Evolutionary conservation across 2,888 invertebrate genomes (phyloP).

Genomic region (Thymelicus acteon): DNA sequence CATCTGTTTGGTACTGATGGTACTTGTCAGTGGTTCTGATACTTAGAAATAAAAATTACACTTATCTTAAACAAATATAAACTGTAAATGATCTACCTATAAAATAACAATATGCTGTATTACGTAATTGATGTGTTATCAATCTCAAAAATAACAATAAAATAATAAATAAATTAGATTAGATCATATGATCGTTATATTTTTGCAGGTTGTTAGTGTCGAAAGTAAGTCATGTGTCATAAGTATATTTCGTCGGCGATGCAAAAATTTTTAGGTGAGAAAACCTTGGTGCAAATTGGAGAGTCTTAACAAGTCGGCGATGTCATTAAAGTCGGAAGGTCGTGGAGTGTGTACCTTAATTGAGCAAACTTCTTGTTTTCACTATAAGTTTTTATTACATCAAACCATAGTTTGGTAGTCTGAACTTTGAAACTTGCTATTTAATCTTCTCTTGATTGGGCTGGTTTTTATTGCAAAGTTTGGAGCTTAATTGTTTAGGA

Average conservation of each 20-base stretch:
- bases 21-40: too few relatives aligned
- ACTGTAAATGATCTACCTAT: too few relatives aligned
- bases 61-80: too few relatives aligned
- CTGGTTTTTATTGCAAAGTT: conserved; percentile 1
- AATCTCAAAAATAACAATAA: background rate
- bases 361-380: conserved; percentile 11
- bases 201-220: conserved; percentile 1
- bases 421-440: background rate
- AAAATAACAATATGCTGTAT: too few relatives aligned
- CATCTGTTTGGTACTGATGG: too few relatives aligned
- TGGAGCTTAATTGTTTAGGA: conserved; percentile 6
- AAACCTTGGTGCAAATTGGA: conserved; percentile 15
- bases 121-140: too few relatives aligned
- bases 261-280: background rate
- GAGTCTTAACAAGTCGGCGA: background rate
- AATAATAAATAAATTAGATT: too few relatives aligned
- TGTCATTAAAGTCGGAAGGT: conserved; percentile 3
- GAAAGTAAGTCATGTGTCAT: background rate
- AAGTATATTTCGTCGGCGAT: background rate
- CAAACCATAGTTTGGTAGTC: conserved; percentile 7
- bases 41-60: too few relatives aligned
- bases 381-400: conserved; percentile 17
- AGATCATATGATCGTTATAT: background rate
- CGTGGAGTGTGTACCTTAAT: conserved; percentile 1
- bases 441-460: background rate